phyloP scores from a whole-genome alignment of 2,113 vertebrate species.

The Deroptyus accipitrinus region DNA sequence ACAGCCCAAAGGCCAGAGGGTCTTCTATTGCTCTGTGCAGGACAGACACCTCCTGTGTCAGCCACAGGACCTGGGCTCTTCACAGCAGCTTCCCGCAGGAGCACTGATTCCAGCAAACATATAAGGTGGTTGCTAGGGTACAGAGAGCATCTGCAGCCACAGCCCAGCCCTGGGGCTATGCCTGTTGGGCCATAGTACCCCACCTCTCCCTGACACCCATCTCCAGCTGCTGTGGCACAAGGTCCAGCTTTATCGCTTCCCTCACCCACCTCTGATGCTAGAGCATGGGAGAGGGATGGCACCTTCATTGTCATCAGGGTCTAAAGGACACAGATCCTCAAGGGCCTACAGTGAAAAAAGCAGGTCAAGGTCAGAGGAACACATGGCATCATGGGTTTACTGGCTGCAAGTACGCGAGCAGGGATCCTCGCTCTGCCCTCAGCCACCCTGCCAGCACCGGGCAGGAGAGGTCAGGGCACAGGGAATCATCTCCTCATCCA shows the following conservation, averaged over 20 bases:
- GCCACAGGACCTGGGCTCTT: not conserved
- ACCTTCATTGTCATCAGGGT: not conserved
- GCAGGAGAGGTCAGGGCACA: rapidly evolving
- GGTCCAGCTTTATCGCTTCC: not conserved
- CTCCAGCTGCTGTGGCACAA: not conserved
- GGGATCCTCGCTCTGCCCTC: not conserved
- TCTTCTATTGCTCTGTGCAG: not conserved
- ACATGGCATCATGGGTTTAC: not conserved
- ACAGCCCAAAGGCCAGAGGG: not conserved
- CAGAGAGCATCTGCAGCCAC: not conserved
- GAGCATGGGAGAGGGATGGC: not conserved
- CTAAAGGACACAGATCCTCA: not conserved
- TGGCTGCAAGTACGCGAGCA: not conserved
- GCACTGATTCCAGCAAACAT: not conserved
- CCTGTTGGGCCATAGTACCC: not conserved
- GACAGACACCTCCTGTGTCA: not conserved
- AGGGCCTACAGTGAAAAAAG: not conserved
- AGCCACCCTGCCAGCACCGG: not conserved
- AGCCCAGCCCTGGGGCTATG: not conserved
- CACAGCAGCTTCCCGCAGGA: not conserved
- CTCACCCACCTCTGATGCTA: not conserved
- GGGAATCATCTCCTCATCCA: constrained; percentile 74
- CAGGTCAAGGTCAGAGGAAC: not conserved
- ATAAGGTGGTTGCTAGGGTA: not conserved
- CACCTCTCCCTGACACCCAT: not conserved